These are phyloP conservation scores for Axinella damicornis DNA, from an alignment of 37 sponge, comb jelly and placozoan species.

Conservation along the genomic window DNA sequence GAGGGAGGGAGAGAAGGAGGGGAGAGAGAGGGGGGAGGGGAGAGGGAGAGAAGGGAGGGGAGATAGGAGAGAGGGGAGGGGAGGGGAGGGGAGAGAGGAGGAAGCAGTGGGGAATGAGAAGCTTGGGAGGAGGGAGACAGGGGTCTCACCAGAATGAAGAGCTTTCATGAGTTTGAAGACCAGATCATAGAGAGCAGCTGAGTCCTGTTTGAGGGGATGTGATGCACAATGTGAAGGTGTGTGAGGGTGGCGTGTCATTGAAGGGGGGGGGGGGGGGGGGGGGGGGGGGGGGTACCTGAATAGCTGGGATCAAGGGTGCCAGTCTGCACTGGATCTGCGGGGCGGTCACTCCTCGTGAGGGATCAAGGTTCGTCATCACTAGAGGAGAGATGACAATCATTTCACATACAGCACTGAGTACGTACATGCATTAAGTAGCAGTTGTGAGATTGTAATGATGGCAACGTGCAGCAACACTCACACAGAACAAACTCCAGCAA, in stretches of 20 bases:
- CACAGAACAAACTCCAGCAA: too few species aligned
- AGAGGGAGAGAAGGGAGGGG: not conserved
- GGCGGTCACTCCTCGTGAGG: conserved; percentile 32
- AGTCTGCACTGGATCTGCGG: conserved; percentile 79
- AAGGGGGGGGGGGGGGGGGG: not conserved
- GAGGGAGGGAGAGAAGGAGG: too few species aligned
- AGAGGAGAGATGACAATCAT: conserved; percentile 9
- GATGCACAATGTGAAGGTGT: not conserved
- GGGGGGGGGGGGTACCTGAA: conserved; percentile 36
- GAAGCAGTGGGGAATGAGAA: not conserved
- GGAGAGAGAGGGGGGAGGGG: not conserved
- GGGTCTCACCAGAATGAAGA: conserved; percentile 71
- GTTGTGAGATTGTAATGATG: too few species aligned
- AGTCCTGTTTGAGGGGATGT: conserved; percentile 63
- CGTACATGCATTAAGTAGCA: too few species aligned
- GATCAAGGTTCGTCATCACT: conserved; percentile 59
- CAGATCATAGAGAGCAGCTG: conserved; percentile 82
- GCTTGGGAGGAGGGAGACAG: not conserved
- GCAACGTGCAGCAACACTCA: too few species aligned
- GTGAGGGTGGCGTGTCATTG: too few species aligned
- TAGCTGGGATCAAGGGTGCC: conserved; percentile 84
- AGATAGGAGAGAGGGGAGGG: not conserved
- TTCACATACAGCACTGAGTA: not conserved
- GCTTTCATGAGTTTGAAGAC: conserved; percentile 86
- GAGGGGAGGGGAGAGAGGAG: not conserved